Conservation (phyloP, 2,113 vertebrate species). For the Upupa epops region DNA sequence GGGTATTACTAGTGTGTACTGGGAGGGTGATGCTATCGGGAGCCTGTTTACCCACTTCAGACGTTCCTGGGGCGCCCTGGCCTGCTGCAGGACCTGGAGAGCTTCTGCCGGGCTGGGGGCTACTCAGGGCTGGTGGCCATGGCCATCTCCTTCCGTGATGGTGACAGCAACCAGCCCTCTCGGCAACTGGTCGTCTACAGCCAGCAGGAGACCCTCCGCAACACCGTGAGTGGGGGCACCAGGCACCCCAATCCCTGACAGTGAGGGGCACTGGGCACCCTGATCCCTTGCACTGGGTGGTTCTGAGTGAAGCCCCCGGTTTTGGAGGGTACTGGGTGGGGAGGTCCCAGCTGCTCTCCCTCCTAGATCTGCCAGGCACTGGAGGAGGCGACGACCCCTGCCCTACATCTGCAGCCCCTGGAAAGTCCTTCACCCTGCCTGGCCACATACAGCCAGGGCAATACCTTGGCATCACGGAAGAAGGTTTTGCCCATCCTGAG, state of each 20-base stretch:
- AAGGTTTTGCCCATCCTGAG: conserved; percentile 87
- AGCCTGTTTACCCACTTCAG: conserved; percentile 38
- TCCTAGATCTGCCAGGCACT: conserved; percentile 80
- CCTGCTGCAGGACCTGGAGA: conserved; percentile 78
- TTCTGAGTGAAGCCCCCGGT: rapidly evolving
- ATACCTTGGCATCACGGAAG: conserved; percentile 82
- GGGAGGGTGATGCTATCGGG: neutral
- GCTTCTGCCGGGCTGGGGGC: conserved; percentile 78
- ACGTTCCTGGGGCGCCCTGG: conserved; percentile 75
- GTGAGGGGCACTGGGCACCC: no score
- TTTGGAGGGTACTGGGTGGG: neutral
- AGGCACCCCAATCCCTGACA: neutral
- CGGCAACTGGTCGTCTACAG: conserved; percentile 87
- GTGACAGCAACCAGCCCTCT: conserved; percentile 77
- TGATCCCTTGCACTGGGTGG: no score
- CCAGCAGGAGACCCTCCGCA: conserved; percentile 60
- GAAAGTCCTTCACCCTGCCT: conserved; percentile 74
- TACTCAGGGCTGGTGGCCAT: conserved; percentile 83
- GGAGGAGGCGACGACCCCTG: conserved; percentile 75
- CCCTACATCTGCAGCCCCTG: conserved; percentile 76
- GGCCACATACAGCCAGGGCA: conserved; percentile 85
- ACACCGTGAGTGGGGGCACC: conserved; percentile 63
- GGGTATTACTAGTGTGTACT: no score
- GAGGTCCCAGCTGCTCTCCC: neutral
- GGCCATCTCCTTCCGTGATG: conserved; percentile 83